Base-by-base conservation (phyloP, 2,888 invertebrate genomes). In the Lutraria lutraria region DNA sequence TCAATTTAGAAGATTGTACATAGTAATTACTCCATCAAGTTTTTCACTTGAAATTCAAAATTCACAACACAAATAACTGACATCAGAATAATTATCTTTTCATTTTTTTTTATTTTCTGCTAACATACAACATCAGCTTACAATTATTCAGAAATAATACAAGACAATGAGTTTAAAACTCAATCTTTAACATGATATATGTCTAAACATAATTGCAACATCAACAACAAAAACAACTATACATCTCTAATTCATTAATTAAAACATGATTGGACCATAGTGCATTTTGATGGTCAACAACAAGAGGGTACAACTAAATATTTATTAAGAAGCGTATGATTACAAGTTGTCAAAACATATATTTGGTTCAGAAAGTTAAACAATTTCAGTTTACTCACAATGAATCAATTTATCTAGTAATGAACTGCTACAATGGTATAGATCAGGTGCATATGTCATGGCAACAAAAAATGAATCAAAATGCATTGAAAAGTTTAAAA, bases 61-160 rank as follows among this genome's bases (percentile, higher is more conserved):
- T 43, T 43, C 43, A 43, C 43, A 43, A 43, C 43, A 43, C 43
- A 43, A 43, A 43, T 43, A 43, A 43, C 2, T 43, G 43, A 43
- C 2, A 43, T 43, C 43, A 43, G 2, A 43, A 43, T 43, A 43
- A 4, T 68, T 6, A 25, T 68, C 56, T 68, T 68, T 68, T 68
- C n/a, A 25, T 13, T 25, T 68, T 68, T 68, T 68, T 68, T 68
- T 68, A 68, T 68, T 68, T 68, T 68, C 25, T 13, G n/a, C 63
- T 68, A 68, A 68, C 63, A 68, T 68, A 68, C 25, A 25, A 68
- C 63, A n/a, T 68, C 13, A 68, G n/a, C 25, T 25, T 68, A 68
- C 63, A n/a, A 68, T n/a, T n/a, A n/a, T 25, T 68, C 6, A 68
- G 8, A 68, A 21, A 60, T 60, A 60, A 68, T 68, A 68, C 63